Evolutionary conservation across 2,797 vertebrate genomes (phyloP), one percentile per base, ranked within the genome.

Genomic region (Sebastes cheni): DNA sequence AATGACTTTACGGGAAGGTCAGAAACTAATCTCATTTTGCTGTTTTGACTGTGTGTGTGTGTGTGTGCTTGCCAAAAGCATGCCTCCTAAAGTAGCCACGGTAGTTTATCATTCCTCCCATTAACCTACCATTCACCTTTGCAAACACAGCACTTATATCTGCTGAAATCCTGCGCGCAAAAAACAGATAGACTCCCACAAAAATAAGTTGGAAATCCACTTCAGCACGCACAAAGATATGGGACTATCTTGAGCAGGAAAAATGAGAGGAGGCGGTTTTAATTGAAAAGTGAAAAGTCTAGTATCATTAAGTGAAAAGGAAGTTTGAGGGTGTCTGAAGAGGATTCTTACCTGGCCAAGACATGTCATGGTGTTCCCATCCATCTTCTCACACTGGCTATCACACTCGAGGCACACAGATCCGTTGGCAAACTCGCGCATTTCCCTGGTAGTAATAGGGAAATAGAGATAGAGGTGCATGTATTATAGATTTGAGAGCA

Each of bases 331-430:
- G 32, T 25, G n/a, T 66, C 3, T 46, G 10, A 34, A 55, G 30
- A 7, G 60, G 46, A 29, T 34, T 61, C 96, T 97, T 95, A 99
- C 98, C 95, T 96, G 96, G 67, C 98, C 98, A 0, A 97, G 95
- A 90, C 98, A 99, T 0, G 98, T 98, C 86, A 97, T 89, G 64
- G 94, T 93, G 79, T 96, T 96, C 1, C 96, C 97, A 58, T 97
- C 96, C 93, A 97, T 96, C 93, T 95, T 97, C 81, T 99, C 97
- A 84, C 98, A 99, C 89, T 99, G 98, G n/a, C 95, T 92, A 80
- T 99, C 98, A 72, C 98, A 99, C 81, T 97, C 97, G 82, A 98
- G 90, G 14, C 98, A 99, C 39, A 97, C 85, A 0, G 98, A 98
- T 13, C 97, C 96, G 0, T 99, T 99, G 39, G 96, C 95, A 87